Base-by-base conservation (phyloP, 35 echinoderm and acorn worm genomes). In the Ophioderma brevispina region DNA sequence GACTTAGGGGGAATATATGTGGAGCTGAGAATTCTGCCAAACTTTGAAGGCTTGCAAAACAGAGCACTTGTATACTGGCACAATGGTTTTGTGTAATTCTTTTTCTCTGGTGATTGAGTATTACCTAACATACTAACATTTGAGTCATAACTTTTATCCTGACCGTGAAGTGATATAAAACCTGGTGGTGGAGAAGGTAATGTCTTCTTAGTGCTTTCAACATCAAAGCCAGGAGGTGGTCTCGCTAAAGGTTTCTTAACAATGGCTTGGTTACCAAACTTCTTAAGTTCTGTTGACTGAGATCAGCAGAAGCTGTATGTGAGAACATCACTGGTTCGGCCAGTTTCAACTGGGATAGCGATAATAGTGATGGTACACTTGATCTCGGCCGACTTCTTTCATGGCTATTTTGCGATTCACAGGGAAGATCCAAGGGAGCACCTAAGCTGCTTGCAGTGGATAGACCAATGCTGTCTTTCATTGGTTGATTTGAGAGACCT, bases 31-130 rank as follows among this genome's bases (percentile, higher is more conserved):
- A 86, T 79, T 32, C 40, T 78, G 2, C 84, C 94, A 76, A 95
- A 95, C 21, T 70, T 84, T 21, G 94, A 95, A 40, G 86, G 76
- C 25, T 91, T 76, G 13, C 85, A 78, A 28, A 89, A 78, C 63
- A 59, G 21, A 63, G 32, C 19, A 63, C 33, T 64, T 59, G 43
- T 25, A 52, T 37, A 64, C 21, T 31, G 31, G 33, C 30, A 14
- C 40, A 83, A 19, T 31, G 37, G 30, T n/a, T 56, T 31, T 43
- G 81, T 79, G 77, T 33, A 43, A 31, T 40, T 83, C 52, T 46
- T 46, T 46, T 46, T 46, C 41, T 46, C 41, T 8, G 41, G 17
- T 46, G 41, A 4, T 8, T 8, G 5, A 46, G 4, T 17, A 46
- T 46, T 17, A 46, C 17, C 5, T 17, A 46, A 8, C 41, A 46